A percentile compares a stretch with the other conserved stretches of the same genome.
Evolutionary conservation across 2,113 vertebrate genomes (phyloP).

Genomic region (Aleadryas rufinucha): DNA sequence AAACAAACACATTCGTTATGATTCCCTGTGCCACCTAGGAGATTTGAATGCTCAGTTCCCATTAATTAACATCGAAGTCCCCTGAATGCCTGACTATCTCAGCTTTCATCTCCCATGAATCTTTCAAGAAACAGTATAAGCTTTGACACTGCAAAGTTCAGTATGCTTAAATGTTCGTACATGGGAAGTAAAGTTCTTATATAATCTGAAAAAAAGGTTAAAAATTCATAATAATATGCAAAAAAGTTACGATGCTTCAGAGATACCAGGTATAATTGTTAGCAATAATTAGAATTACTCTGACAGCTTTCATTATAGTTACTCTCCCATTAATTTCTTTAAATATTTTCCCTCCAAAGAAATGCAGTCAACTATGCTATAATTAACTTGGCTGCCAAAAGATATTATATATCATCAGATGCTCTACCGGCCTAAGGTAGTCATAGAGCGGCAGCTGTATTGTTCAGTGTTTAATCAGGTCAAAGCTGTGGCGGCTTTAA

Average conservation of each 20-base stretch:
- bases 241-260: neutral
- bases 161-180: neutral
- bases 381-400: conserved; percentile 94
- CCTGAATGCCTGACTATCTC: neutral
- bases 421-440: conserved; percentile 77
- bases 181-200: neutral
- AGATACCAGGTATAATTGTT: conserved; percentile 58
- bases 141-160: conserved; percentile 12
- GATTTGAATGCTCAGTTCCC: neutral
- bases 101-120: neutral
- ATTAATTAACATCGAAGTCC: neutral
- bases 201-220: neutral
- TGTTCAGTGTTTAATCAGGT: conserved; percentile 87
- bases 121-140: neutral
- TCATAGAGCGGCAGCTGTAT: conserved; percentile 74
- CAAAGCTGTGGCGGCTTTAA: conserved; percentile 81
- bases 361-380: conserved; percentile 82
- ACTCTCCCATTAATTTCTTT: conserved; percentile 63
- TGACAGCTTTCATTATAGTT: conserved; percentile 85
- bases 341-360: conserved; percentile 74
- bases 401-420: conserved; percentile 84
- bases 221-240: neutral
- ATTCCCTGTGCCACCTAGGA: neutral
- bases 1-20: neutral
- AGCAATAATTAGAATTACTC: conserved; percentile 76